Percentiles rank a stretch among this genome's conserved stretches.
Evolutionary conservation across 2,888 invertebrate species (phyloP).

Genomic region (Drosophila mulleri): DNA sequence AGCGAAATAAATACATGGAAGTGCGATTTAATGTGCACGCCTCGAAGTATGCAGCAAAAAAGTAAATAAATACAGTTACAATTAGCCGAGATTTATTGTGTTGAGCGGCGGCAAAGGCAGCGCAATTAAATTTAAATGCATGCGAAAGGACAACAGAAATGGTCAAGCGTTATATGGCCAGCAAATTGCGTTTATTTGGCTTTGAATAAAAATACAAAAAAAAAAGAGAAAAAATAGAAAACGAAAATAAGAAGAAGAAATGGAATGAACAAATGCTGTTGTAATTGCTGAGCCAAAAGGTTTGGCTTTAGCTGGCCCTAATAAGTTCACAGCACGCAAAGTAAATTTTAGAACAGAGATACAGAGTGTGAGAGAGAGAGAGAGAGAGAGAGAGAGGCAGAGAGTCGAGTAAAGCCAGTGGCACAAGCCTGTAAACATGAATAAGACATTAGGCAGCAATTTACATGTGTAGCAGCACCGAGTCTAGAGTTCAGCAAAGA

Average conservation of each 20-base stretch:
- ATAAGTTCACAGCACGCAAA: conserved; percentile 75
- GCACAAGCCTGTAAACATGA: conserved; percentile 72
- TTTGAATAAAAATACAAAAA: not conserved
- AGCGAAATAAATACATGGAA: not conserved
- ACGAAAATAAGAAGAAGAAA: not conserved
- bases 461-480: conserved; percentile 66
- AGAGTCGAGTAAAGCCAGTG: not conserved
- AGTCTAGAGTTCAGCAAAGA: conserved; percentile 15
- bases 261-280: not conserved
- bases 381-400: not conserved
- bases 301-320: conserved; percentile 45
- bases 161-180: conserved; percentile 22
- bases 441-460: conserved; percentile 73
- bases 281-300: conserved; percentile 51
- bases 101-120: not conserved
- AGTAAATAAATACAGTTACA: not conserved
- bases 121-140: conserved; percentile 12
- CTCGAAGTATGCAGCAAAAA: not conserved
- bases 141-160: not conserved
- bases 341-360: not conserved
- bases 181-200: conserved; percentile 2
- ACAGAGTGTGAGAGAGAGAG: not conserved
- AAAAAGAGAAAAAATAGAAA: not conserved
- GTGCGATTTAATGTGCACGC: not conserved
- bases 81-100: conserved; percentile 8